Percentiles rank a stretch among this genome's conserved stretches.
Conservation (phyloP, 2,888 invertebrate species). For the Labia minor region DNA sequence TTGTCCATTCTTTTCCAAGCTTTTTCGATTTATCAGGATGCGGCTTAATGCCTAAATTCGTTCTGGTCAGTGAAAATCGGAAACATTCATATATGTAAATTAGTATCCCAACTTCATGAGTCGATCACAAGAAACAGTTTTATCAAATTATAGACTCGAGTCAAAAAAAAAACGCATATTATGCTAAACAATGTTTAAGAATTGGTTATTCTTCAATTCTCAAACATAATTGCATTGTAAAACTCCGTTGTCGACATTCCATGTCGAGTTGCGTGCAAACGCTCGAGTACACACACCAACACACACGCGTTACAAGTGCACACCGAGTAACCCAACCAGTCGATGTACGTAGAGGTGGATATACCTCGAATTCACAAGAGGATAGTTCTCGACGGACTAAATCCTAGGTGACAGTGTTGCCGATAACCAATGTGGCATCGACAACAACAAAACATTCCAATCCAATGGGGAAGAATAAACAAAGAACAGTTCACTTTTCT, state of each 20-base stretch:
- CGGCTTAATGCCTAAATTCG: neutral
- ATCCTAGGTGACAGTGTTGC: too few relatives aligned
- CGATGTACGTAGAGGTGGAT: too few relatives aligned
- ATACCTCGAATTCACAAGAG: too few relatives aligned
- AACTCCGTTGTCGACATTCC: neutral
- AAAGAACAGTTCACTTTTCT: too few relatives aligned
- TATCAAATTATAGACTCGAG: neutral
- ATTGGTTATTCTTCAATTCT: neutral
- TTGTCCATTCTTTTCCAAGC: too few relatives aligned
- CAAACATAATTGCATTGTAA: neutral
- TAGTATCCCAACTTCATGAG: neutral
- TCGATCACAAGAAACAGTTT: neutral
- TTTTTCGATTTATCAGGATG: neutral
- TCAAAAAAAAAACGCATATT: neutral
- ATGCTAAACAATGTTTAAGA: neutral
- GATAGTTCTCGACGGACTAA: too few relatives aligned
- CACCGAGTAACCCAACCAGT: neutral
- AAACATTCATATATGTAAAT: neutral
- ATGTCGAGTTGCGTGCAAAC: neutral
- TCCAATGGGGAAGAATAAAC: too few relatives aligned
- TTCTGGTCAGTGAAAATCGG: neutral
- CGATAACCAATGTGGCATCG: too few relatives aligned
- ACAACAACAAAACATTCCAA: too few relatives aligned
- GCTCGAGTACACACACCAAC: neutral
- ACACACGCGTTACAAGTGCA: neutral